These are phyloP conservation scores for Sinella curviseta DNA, from an alignment of 1,140 invertebrate species.

Conservation along the genomic window DNA sequence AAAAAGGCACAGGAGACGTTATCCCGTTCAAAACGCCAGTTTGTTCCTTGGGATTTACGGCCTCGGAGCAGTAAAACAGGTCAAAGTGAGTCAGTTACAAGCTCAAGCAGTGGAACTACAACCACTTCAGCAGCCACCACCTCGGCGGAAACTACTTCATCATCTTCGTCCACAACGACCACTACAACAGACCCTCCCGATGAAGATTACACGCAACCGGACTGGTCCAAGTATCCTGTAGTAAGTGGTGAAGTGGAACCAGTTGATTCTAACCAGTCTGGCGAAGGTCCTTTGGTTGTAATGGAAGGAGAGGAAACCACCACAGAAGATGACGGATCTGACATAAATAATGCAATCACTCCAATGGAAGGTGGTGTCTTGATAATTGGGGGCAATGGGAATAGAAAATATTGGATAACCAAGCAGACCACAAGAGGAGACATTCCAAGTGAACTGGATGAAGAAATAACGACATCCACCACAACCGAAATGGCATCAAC, in stretches of 20 bases:
- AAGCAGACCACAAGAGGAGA: conserved; percentile 47
- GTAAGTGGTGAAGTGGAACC: conserved; percentile 13
- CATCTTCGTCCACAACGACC: neutral
- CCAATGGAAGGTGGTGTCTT: neutral
- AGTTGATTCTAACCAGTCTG: neutral
- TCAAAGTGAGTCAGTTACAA: too few species aligned
- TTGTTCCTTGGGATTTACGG: neutral
- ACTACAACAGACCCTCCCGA: neutral
- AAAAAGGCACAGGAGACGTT: conserved; percentile 4
- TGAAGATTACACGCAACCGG: conserved; percentile 24
- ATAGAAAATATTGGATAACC: neutral
- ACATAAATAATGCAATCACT: neutral
- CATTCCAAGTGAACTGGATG: conserved; percentile 43
- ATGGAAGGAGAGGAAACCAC: neutral
- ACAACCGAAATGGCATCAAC: conserved; percentile 46
- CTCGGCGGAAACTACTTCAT: neutral
- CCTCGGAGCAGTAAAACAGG: neutral
- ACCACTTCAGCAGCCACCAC: neutral
- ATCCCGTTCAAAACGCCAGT: neutral
- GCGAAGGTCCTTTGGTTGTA: too few species aligned
- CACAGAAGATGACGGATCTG: neutral
- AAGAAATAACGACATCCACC: conserved; percentile 22
- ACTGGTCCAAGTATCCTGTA: conserved; percentile 10
- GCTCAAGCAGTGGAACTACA: neutral
- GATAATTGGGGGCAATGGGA: neutral